Evolutionary conservation across 2,113 vertebrate genomes (phyloP).

Genomic region (Lamprologus tigripictilis): DNA sequence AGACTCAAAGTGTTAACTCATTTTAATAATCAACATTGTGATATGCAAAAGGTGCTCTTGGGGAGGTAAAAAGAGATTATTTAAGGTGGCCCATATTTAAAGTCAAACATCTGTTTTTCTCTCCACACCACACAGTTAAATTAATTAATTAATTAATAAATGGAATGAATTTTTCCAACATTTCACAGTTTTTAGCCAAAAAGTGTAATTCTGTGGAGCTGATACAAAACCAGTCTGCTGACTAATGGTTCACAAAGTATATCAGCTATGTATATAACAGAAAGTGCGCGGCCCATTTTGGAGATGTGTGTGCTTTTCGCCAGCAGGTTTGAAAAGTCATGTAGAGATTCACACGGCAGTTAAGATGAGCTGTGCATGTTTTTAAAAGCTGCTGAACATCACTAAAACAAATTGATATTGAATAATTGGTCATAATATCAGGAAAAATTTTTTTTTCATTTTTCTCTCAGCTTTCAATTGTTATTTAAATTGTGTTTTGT

Average conservation of each 20-base stretch:
- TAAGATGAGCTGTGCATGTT: not conserved
- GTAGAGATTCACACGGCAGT: too few relatives aligned
- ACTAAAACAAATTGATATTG: rapidly evolving
- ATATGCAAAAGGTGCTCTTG: rapidly evolving
- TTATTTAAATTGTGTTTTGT: not conserved
- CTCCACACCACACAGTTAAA: not conserved
- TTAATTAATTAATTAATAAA: too few relatives aligned
- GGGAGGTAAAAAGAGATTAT: not conserved
- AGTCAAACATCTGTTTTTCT: not conserved
- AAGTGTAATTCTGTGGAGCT: not conserved
- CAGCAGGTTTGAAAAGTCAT: not conserved
- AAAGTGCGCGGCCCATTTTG: not conserved
- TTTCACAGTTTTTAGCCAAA: not conserved
- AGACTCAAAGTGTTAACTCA: not conserved
- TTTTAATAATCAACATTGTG: rapidly evolving
- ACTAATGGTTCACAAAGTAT: not conserved
- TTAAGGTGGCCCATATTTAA: not conserved
- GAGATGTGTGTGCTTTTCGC: not conserved
- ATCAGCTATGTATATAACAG: rapidly evolving
- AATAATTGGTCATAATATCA: not conserved
- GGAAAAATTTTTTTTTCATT: rapidly evolving
- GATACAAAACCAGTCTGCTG: not conserved
- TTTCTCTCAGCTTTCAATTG: not conserved
- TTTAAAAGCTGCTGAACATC: not conserved
- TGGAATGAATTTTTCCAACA: too few relatives aligned